Evolutionary conservation across 2,113 vertebrate species (phyloP).

Genomic region (human): GRCh38 chr14:25148001-25148500

Average conservation of each 20-base stretch:
- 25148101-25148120: neutral
- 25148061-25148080: too few species aligned
- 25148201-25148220: neutral
- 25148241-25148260: neutral
- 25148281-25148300: slow-evolving; percentile 10
- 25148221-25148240: neutral
- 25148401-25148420: neutral
- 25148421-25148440: neutral
- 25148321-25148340: neutral
- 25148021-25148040: neutral
- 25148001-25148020: neutral
- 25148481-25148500: neutral
- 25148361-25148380: neutral
- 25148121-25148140: neutral
- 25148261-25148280: neutral
- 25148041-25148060: neutral
- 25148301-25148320: neutral
- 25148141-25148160: neutral
- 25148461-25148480: neutral
- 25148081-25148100: neutral
- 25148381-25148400: neutral
- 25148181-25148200: neutral
- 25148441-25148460: neutral
- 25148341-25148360: neutral
- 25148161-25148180: neutral